Evolutionary conservation across 1,140 invertebrate genomes (phyloP).

Genomic region (Neomicropteryx cornuta): DNA sequence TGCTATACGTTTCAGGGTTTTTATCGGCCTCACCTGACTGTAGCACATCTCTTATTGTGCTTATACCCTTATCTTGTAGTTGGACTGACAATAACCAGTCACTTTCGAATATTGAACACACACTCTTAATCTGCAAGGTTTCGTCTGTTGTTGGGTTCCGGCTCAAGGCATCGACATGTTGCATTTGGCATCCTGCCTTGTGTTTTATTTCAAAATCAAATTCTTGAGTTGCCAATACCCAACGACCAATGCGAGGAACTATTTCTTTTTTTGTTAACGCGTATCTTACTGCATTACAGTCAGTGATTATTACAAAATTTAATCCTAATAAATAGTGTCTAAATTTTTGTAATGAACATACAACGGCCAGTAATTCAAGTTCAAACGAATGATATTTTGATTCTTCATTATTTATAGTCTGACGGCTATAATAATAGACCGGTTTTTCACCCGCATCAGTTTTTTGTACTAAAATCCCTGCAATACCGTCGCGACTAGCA

Average conservation of each 20-base stretch:
- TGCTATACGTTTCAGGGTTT: slow-evolving; percentile 7
- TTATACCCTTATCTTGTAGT: slow-evolving; percentile 13
- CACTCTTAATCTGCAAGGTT: too few species aligned
- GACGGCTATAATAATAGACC: slow-evolving; percentile 13
- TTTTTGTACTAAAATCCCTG: slow-evolving; percentile 8
- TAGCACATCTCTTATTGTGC: slow-evolving; percentile 11
- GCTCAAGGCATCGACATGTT: slow-evolving; percentile 26
- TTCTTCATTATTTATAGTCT: slow-evolving; percentile 8
- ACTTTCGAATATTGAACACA: too few species aligned
- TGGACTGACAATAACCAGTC: slow-evolving; percentile 20
- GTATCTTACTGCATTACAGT: slow-evolving; percentile 17
- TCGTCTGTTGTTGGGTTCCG: slow-evolving; percentile 14
- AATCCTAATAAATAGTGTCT: slow-evolving; percentile 13
- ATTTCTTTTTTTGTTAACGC: slow-evolving; percentile 16
- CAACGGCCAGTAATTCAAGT: slow-evolving; percentile 18
- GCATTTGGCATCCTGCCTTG: slow-evolving; percentile 16
- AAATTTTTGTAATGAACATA: slow-evolving; percentile 16
- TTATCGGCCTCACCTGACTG: slow-evolving; percentile 6
- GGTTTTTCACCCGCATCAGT: slow-evolving; percentile 8
- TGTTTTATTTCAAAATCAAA: slow-evolving; percentile 17
- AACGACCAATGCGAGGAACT: slow-evolving; percentile 14
- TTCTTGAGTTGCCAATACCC: slow-evolving; percentile 17
- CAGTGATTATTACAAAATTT: slow-evolving; percentile 14
- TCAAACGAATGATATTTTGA: slow-evolving; percentile 14
- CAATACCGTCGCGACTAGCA: slow-evolving; percentile 11